phyloP scores from a whole-genome alignment of 2,113 vertebrate genomes.

The Petrocephalus microphthalmus region DNA sequence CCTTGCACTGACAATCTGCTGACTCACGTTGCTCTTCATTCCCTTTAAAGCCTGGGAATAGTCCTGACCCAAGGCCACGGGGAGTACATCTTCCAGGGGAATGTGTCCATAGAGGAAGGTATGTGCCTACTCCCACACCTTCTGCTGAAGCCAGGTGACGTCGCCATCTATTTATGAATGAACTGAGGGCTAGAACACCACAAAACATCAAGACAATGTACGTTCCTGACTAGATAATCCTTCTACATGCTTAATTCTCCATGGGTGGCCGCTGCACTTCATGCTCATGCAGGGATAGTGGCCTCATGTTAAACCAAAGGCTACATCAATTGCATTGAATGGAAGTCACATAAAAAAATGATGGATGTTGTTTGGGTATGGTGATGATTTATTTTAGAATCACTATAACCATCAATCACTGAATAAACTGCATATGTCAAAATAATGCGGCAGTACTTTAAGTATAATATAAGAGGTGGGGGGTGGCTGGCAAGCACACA shows the following conservation, averaged over 20 bases:
- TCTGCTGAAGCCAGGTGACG: neutral
- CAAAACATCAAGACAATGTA: neutral
- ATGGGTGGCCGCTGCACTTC: neutral
- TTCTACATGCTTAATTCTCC: neutral
- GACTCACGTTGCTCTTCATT: neutral
- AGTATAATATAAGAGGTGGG: neutral
- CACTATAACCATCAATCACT: neutral
- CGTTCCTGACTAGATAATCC: neutral
- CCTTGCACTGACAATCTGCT: neutral
- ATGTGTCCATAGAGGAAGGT: conserved; percentile 91
- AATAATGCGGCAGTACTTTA: neutral
- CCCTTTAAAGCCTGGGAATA: conserved; percentile 69
- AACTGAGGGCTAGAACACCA: neutral
- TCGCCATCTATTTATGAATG: neutral
- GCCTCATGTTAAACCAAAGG: neutral
- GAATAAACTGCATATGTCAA: neutral
- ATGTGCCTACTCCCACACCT: conserved; percentile 26
- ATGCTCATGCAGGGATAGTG: neutral
- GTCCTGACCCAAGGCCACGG: conserved; percentile 80
- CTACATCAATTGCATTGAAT: neutral
- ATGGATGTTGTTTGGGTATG: neutral
- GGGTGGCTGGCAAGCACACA: neutral
- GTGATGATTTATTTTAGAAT: neutral
- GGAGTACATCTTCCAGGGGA: conserved; percentile 79
- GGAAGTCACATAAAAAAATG: neutral